These are phyloP conservation scores for Brachyistius frenatus DNA, from an alignment of 2,113 vertebrate genomes.

Conservation along the genomic window DNA sequence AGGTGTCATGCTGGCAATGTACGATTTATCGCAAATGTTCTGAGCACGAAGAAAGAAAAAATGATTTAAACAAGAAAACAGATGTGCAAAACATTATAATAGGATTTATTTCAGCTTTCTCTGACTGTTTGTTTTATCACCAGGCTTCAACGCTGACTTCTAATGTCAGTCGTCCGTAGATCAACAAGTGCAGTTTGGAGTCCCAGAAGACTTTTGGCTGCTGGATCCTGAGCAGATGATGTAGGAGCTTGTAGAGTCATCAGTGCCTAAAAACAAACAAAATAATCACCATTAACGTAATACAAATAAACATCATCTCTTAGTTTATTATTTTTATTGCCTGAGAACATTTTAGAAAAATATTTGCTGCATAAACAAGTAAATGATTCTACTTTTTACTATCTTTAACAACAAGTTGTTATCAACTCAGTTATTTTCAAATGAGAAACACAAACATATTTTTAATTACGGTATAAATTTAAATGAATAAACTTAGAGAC, in stretches of 20 bases:
- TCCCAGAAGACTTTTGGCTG: constrained; percentile 2
- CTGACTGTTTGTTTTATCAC: not conserved
- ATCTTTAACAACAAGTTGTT: not conserved
- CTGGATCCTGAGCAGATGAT: not conserved
- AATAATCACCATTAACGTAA: constrained; percentile 6
- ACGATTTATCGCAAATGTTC: not conserved
- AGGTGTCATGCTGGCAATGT: not conserved
- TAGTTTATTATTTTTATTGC: not conserved
- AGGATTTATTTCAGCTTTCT: constrained; percentile 1
- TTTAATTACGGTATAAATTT: constrained; percentile 18
- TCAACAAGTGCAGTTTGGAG: constrained; percentile 29
- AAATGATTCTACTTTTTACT: not conserved
- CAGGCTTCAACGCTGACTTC: not conserved
- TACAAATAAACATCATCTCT: not conserved
- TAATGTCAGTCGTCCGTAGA: not conserved
- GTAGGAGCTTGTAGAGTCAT: not conserved
- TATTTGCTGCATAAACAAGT: not conserved
- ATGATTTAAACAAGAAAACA: not conserved
- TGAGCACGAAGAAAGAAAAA: too few relatives aligned
- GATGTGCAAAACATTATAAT: not conserved
- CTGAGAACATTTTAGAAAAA: not conserved
- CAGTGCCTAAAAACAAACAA: constrained; percentile 55
- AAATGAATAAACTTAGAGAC: not conserved
- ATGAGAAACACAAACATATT: constrained; percentile 9
- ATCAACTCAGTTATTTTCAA: not conserved